phyloP scores from a whole-genome alignment of 2,113 vertebrate species.

The Desmodus rotundus region DNA sequence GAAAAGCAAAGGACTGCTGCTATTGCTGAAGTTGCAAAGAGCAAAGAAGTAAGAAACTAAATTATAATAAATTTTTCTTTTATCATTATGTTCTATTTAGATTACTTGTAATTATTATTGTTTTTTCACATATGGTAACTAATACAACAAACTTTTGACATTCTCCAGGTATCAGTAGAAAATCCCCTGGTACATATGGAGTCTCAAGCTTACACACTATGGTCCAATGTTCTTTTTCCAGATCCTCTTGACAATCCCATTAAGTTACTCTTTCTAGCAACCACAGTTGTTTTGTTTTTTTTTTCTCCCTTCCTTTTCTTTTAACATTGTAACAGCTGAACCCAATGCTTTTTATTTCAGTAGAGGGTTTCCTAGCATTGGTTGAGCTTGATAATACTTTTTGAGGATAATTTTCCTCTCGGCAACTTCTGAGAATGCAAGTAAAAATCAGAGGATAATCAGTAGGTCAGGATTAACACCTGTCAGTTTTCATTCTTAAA shows the following conservation, averaged over 20 bases:
- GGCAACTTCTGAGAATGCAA: not conserved
- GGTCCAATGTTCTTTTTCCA: not conserved
- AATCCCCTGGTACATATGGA: not conserved
- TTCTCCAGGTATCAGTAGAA: not conserved
- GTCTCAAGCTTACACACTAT: not conserved
- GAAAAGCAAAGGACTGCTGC: constrained; percentile 97
- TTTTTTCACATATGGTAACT: not conserved
- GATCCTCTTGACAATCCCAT: not conserved
- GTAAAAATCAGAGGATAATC: not conserved
- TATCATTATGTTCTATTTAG: not conserved
- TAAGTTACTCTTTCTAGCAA: not conserved
- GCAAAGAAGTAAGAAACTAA: constrained; percentile 90
- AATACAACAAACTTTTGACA: not conserved
- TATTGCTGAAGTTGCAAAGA: constrained; percentile 96
- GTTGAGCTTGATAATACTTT: not conserved
- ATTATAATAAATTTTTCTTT: not conserved
- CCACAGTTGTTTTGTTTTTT: not conserved
- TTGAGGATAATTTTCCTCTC: not conserved
- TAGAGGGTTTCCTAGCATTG: not conserved
- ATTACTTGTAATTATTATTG: not conserved
- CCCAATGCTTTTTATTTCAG: not conserved
- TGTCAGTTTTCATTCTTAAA: constrained; percentile 7
- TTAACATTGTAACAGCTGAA: not conserved
- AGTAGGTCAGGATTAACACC: not conserved
- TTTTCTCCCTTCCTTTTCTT: not conserved